Percentiles rank a stretch among this genome's conserved stretches.
Evolutionary conservation across 2,797 vertebrate genomes (phyloP).

Genomic region (Cynopterus sphinx): DNA sequence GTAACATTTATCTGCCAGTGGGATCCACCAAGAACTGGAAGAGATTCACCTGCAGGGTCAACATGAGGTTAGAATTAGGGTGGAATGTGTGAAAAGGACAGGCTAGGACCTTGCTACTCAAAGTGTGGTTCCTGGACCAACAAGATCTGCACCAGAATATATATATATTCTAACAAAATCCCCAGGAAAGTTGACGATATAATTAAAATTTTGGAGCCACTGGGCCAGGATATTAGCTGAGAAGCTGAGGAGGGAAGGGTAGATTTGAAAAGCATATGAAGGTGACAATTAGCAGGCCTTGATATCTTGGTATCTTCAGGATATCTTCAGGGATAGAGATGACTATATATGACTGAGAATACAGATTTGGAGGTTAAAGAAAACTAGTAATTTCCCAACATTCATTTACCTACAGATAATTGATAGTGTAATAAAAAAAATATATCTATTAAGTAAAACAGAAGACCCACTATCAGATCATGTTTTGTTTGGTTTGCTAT

Average conservation of each 20-base stretch:
- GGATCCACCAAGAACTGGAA: background rate
- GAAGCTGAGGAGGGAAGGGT: background rate
- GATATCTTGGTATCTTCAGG: background rate
- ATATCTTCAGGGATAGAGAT: background rate
- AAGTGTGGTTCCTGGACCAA: background rate
- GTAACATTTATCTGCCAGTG: background rate
- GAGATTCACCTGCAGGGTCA: background rate
- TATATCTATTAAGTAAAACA: background rate
- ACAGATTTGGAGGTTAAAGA: background rate
- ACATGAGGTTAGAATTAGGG: background rate
- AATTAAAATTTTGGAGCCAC: background rate
- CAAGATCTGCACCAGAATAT: background rate
- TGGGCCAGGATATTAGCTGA: background rate
- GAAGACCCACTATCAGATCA: background rate
- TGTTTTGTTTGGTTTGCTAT: background rate
- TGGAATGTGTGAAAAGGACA: background rate
- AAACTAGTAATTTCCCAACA: background rate
- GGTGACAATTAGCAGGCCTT: background rate
- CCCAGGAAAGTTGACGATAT: background rate
- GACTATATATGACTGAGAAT: background rate
- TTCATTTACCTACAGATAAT: background rate
- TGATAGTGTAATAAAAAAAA: conserved; percentile 18
- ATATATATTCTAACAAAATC: background rate
- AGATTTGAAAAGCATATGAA: background rate
- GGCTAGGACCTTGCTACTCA: background rate